Conservation (phyloP, 2,797 vertebrate species). For the Pteronotus mesoamericanus region DNA sequence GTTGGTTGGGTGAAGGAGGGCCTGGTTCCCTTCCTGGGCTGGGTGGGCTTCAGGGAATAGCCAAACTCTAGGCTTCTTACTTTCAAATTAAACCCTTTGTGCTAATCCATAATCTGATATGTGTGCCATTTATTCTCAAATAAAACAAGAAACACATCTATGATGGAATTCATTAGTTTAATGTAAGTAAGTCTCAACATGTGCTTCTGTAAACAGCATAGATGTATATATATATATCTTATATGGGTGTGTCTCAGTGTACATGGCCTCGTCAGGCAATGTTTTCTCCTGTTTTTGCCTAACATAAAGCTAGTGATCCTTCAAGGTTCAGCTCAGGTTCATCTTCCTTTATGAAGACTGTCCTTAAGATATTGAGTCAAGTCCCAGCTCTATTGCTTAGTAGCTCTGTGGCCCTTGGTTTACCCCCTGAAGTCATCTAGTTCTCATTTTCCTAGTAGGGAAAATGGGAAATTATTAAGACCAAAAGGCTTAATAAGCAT, state of each 20-base stretch:
- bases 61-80: neutral
- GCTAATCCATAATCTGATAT: neutral
- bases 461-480: neutral
- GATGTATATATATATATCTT: neutral
- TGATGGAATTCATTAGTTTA: neutral
- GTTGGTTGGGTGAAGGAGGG: neutral
- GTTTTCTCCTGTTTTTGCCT: neutral
- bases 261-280: neutral
- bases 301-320: neutral
- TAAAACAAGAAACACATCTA: neutral
- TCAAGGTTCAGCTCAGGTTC: neutral
- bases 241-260: neutral
- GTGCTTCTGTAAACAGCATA: neutral
- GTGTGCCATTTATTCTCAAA: neutral
- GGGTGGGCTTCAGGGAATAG: neutral
- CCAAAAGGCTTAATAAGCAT: neutral
- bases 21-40: neutral
- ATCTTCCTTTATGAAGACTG: neutral
- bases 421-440: neutral
- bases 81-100: neutral
- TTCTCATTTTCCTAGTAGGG: neutral
- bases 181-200: rapidly evolving
- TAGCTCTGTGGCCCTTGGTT: neutral
- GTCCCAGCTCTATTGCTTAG: neutral
- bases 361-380: neutral